A percentile compares a stretch with the other conserved stretches of the same genome.
Conservation (phyloP, 2,113 vertebrate species). For the Osmerus mordax region DNA sequence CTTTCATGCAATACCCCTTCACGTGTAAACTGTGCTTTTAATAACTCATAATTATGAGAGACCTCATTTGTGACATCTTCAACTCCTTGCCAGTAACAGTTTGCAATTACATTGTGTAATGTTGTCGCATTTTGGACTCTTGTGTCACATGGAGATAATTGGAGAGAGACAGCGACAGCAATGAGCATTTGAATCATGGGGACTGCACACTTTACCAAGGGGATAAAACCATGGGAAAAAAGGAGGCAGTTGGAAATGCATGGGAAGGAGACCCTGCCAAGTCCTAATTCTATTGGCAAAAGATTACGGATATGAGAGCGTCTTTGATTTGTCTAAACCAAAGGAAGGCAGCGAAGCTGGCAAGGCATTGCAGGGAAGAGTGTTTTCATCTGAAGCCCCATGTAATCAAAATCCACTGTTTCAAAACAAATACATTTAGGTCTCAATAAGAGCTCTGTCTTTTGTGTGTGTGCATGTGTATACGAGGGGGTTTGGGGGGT, state of each 20-base stretch:
- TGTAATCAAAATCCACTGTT: conserved; percentile 20
- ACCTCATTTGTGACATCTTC: conserved; percentile 21
- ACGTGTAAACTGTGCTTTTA: conserved; percentile 31
- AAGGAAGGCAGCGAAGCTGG: conserved; percentile 11
- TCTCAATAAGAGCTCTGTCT: not conserved
- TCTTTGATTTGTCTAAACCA: conserved; percentile 11
- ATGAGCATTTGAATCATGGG: conserved; percentile 7
- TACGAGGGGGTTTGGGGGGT: too few relatives aligned
- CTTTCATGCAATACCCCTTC: conserved; percentile 22
- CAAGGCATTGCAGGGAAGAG: not conserved
- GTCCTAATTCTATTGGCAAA: conserved; percentile 13
- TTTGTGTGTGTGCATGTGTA: too few relatives aligned
- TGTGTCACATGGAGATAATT: conserved; percentile 37
- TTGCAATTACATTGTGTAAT: conserved; percentile 37
- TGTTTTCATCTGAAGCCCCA: conserved; percentile 10
- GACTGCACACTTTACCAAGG: conserved; percentile 1
- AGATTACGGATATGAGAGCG: conserved; percentile 10
- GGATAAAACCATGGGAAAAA: not conserved
- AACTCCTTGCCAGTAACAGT: conserved; percentile 16
- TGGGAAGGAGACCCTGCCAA: not conserved
- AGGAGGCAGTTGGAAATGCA: conserved; percentile 2
- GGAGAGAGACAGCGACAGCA: conserved; percentile 23
- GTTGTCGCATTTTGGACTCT: conserved; percentile 26
- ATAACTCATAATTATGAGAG: conserved; percentile 43
- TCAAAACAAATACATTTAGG: conserved; percentile 17